These are phyloP conservation scores for Percopsis transmontana DNA, from an alignment of 2,113 vertebrate genomes.

Conservation along the genomic window DNA sequence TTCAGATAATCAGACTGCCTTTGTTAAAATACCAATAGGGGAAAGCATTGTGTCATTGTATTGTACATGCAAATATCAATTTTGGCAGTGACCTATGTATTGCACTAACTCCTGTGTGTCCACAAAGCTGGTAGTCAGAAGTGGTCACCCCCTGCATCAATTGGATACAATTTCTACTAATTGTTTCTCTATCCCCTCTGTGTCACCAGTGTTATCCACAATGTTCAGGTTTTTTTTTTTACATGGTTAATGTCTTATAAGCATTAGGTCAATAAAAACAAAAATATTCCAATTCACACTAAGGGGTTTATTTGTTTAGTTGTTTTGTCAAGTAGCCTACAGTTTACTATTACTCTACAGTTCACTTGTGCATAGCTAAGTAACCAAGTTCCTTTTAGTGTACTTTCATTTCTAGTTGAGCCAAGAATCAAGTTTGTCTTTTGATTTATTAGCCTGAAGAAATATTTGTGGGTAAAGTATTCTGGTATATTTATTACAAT, in stretches of 20 bases:
- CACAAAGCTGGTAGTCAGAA: neutral
- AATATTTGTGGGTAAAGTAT: neutral
- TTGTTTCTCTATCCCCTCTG: neutral
- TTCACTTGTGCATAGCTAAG: constrained; percentile 1
- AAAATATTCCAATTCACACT: constrained; percentile 4
- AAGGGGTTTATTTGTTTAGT: neutral
- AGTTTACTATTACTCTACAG: neutral
- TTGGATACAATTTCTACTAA: neutral
- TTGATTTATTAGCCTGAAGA: constrained; percentile 14
- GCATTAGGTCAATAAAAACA: neutral
- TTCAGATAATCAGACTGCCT: no score
- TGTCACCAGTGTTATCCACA: constrained; percentile 8
- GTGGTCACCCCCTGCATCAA: constrained; percentile 1
- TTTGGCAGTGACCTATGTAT: neutral
- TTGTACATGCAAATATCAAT: neutral
- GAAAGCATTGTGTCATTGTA: neutral
- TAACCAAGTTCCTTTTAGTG: constrained; percentile 19
- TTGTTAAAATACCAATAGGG: neutral
- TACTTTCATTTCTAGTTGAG: constrained; percentile 6
- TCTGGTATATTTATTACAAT: constrained; percentile 53
- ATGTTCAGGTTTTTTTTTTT: constrained; percentile 10
- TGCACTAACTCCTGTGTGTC: neutral
- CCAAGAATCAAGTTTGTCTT: constrained; percentile 1
- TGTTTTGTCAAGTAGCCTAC: constrained; percentile 12
- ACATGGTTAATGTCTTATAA: constrained; percentile 14